A percentile compares a stretch with the other conserved stretches of the same genome.
Conservation (phyloP, 2,113 vertebrate species). For the Thomomys bottae region DNA sequence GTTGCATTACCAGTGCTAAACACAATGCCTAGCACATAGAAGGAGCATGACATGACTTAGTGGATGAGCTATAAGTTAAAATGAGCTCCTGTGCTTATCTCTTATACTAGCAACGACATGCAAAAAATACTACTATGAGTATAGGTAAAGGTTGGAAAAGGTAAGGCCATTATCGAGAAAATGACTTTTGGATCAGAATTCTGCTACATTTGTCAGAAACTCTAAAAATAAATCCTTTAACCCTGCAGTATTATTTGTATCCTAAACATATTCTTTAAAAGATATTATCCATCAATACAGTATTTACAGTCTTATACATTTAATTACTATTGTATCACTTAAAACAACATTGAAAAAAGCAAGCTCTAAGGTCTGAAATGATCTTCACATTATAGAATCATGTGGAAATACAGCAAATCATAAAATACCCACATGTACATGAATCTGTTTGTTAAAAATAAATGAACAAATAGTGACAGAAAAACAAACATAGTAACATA, state of each 20-base stretch:
- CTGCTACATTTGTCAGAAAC: constrained; percentile 9
- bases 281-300: background rate
- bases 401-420: background rate
- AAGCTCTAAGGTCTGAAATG: background rate
- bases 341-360: background rate
- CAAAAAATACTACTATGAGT: background rate
- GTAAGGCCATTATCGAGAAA: background rate
- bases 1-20: background rate
- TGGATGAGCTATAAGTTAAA: constrained; percentile 5
- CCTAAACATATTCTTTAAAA: constrained; percentile 4
- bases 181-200: background rate
- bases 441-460: background rate
- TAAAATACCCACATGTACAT: background rate
- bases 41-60: background rate
- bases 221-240: background rate
- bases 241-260: background rate
- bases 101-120: background rate
- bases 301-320: background rate
- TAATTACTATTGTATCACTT: background rate
- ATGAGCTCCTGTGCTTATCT: background rate
- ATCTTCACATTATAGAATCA: background rate
- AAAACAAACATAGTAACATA: background rate
- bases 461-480: background rate
- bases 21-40: background rate
- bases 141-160: background rate